A percentile compares a stretch with the other conserved stretches of the same genome.
phyloP scores from a whole-genome alignment of 1,140 invertebrate genomes.

The Drosophila arizonae region DNA sequence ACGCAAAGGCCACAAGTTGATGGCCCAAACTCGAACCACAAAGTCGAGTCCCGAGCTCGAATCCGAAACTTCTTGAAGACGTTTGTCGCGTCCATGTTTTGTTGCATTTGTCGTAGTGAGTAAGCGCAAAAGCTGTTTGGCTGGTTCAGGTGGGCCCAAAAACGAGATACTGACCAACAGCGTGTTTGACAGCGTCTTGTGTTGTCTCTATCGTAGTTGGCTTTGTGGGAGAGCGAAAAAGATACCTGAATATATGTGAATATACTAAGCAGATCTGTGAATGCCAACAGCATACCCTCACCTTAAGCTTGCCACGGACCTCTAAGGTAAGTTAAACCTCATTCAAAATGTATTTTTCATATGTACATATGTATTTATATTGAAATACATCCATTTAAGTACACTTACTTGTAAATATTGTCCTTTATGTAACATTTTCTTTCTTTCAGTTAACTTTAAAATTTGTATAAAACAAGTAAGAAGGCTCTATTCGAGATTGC shows the following conservation, averaged over 20 bases:
- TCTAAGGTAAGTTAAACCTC: background rate
- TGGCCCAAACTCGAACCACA: slow-evolving; percentile 12
- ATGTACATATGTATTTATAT: too few relatives aligned
- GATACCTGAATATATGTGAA: background rate
- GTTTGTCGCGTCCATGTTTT: background rate
- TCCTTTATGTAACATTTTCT: too few relatives aligned
- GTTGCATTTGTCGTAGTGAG: background rate
- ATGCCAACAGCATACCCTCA: slow-evolving; percentile 1
- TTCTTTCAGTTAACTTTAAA: too few relatives aligned
- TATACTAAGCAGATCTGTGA: slow-evolving; percentile 4
- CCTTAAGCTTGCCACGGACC: background rate
- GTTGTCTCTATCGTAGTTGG: background rate
- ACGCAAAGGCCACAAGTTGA: slow-evolving; percentile 50
- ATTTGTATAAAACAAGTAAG: too few relatives aligned
- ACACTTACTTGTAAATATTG: too few relatives aligned
- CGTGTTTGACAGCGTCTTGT: background rate
- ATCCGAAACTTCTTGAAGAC: background rate
- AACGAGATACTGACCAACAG: background rate
- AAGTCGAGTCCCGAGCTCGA: background rate
- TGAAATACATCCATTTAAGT: too few relatives aligned
- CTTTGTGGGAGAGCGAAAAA: background rate
- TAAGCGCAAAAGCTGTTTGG: slow-evolving; percentile 42
- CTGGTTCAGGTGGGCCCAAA: slow-evolving; percentile 34
- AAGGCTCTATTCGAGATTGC: too few relatives aligned
- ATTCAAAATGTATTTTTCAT: background rate